Evolutionary conservation across 2,888 invertebrate species (phyloP), one percentile per base, ranked within the genome.

Genomic region (Strigamia maritima): DNA sequence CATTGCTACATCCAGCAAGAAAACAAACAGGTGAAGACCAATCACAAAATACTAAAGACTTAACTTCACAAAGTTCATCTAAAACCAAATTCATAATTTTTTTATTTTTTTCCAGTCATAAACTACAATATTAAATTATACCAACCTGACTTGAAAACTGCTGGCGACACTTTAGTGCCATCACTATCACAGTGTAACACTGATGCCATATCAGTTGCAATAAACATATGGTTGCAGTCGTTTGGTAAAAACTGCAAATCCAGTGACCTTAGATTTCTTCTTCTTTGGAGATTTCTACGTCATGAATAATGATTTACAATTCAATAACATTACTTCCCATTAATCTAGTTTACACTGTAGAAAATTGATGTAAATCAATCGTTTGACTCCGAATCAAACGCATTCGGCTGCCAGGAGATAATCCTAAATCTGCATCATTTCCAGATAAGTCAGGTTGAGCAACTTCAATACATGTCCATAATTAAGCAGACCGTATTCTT

Each of bases 221-320:
- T 54, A 19, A 77, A 54, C 31, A 77, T 54, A n/a, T 44, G 19
- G 54, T 77, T 54, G 14, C 16, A 22, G 54, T 77, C 54, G 16
- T 22, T 77, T 12, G 77, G 77, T n/a, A 77, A 26, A 77, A 77
- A 77, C n/a, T 54, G 77, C 14, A 77, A 22, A 54, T 77, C 77
- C 16, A 77, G 10, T 10, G 77, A 26, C 16, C 54, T 49, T 24
- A 77, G 14, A 19, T 22, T 77, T 24, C 16, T 44, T 7, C 28
- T 75, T 10, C 0, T 75, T 75, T 75, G 8, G n/a, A 7, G 28
- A 24, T 75, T 28, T 22, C 75, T 75, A 28, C 7, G 8, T 60
- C 24, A 22, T 12, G 12, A 60, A 60, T 60, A 60, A 60, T 22
- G 2, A 60, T 60, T 19, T 60, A 24, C 24, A 60, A 60, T 0